phyloP scores from a whole-genome alignment of 1,140 invertebrate species.

The Holotrichia oblita region DNA sequence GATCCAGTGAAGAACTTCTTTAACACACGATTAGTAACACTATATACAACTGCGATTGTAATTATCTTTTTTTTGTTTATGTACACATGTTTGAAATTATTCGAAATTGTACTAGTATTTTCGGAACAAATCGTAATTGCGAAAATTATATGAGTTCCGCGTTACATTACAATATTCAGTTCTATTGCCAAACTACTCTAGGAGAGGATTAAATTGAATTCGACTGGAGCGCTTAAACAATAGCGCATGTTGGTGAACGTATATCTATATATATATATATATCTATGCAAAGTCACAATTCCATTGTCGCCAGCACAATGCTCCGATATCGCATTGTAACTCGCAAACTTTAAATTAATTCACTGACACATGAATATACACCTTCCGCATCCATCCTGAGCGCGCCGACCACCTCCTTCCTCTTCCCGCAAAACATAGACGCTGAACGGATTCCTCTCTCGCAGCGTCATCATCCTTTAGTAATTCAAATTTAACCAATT shows the following conservation, averaged over 20 bases:
- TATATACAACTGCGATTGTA: too few species aligned
- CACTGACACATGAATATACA: conserved; percentile 44
- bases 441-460: not conserved
- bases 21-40: too few species aligned
- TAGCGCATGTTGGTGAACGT: conserved; percentile 43
- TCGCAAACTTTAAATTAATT: conserved; percentile 47
- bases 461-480: conserved; percentile 26
- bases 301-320: conserved; percentile 45
- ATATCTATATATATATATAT: conserved; percentile 19
- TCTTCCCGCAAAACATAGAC: not conserved
- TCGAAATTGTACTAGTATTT: too few species aligned
- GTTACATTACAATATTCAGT: not conserved
- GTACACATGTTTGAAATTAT: too few species aligned
- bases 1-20: too few species aligned
- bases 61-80: too few species aligned
- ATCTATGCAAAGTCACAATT: conserved; percentile 48
- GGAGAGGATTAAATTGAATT: conserved; percentile 43
- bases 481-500: conserved; percentile 40
- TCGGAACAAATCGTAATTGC: too few species aligned
- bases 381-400: conserved; percentile 28
- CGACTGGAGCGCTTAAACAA: conserved; percentile 24
- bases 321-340: conserved; percentile 47
- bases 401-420: not conserved
- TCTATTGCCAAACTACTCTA: not conserved
- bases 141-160: too few species aligned